Evolutionary conservation across 2,888 invertebrate species (phyloP).

Genomic region (Nomada flava): DNA sequence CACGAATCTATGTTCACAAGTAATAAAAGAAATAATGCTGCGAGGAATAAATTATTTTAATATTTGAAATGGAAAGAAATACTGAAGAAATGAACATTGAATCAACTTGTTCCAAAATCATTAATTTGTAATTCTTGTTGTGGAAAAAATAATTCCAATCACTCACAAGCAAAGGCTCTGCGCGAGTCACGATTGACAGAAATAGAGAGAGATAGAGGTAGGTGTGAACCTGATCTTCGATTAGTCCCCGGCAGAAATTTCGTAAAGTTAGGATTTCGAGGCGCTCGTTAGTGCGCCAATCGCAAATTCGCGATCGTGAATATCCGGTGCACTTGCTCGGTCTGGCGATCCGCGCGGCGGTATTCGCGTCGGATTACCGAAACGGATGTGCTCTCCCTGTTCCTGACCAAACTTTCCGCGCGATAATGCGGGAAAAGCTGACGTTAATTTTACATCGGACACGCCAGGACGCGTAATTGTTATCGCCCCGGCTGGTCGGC

Average conservation of each 20-base stretch:
- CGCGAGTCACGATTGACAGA: not conserved
- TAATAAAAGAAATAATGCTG: too few species aligned
- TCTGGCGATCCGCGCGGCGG: constrained; percentile 18
- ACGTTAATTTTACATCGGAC: constrained; percentile 56
- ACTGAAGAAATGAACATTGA: too few species aligned
- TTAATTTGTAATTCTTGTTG: too few species aligned
- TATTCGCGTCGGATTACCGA: constrained; percentile 56
- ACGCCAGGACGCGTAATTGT: constrained; percentile 39
- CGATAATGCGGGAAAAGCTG: constrained; percentile 55
- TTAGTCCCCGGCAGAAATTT: constrained; percentile 31
- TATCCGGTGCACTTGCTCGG: constrained; percentile 50
- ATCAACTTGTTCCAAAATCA: too few species aligned
- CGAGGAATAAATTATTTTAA: too few species aligned
- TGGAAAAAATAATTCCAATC: too few species aligned
- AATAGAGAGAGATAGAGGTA: not conserved
- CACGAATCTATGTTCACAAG: too few species aligned
- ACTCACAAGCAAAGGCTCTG: too few species aligned
- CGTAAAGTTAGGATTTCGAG: constrained; percentile 40
- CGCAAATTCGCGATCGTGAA: constrained; percentile 66
- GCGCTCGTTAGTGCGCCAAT: constrained; percentile 67
- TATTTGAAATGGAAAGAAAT: too few species aligned
- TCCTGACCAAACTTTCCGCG: constrained; percentile 50
- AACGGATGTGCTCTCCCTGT: constrained; percentile 44
- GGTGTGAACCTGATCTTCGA: constrained; percentile 25
- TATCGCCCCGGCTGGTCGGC: constrained; percentile 19